These are phyloP conservation scores for Archips xylosteana DNA, from an alignment of 2,888 invertebrate genomes.

Conservation along the genomic window DNA sequence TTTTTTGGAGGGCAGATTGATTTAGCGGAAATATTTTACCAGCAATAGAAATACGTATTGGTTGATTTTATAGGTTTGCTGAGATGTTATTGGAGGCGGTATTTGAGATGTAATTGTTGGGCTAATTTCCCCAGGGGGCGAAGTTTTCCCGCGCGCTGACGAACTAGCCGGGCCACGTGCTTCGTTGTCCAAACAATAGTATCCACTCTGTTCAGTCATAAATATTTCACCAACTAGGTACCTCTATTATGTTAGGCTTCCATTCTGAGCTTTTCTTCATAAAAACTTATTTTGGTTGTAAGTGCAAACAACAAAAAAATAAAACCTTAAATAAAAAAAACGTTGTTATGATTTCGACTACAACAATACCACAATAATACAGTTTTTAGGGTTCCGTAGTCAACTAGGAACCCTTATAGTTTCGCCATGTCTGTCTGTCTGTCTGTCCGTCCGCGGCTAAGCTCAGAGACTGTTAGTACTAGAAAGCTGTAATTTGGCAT, in stretches of 20 bases:
- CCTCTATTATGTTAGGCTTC: background rate
- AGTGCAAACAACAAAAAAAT: too few species aligned
- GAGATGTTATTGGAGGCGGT: slow-evolving; percentile 75
- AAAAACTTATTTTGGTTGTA: background rate
- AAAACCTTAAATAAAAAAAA: too few species aligned
- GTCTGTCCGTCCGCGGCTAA: too few species aligned
- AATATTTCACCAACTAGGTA: slow-evolving; percentile 2
- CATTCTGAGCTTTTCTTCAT: background rate
- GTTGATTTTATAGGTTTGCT: slow-evolving; percentile 69
- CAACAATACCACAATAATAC: too few species aligned
- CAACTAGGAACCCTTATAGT: too few species aligned
- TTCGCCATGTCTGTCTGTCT: too few species aligned
- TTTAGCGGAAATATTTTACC: background rate
- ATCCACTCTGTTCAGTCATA: slow-evolving; percentile 46
- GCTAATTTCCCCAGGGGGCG: slow-evolving; percentile 79
- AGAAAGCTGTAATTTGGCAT: too few species aligned
- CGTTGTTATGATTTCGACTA: too few species aligned
- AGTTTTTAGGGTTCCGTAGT: too few species aligned
- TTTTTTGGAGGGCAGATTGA: background rate
- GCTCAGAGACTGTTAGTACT: too few species aligned
- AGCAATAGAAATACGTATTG: slow-evolving; percentile 46
- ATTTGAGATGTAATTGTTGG: slow-evolving; percentile 82
- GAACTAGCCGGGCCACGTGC: slow-evolving; percentile 58
- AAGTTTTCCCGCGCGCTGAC: slow-evolving; percentile 63
- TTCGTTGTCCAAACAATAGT: slow-evolving; percentile 59